A percentile compares a stretch with the other conserved stretches of the same genome.
Evolutionary conservation across 2,888 invertebrate species (phyloP).

Genomic region (Chrysolina americana): DNA sequence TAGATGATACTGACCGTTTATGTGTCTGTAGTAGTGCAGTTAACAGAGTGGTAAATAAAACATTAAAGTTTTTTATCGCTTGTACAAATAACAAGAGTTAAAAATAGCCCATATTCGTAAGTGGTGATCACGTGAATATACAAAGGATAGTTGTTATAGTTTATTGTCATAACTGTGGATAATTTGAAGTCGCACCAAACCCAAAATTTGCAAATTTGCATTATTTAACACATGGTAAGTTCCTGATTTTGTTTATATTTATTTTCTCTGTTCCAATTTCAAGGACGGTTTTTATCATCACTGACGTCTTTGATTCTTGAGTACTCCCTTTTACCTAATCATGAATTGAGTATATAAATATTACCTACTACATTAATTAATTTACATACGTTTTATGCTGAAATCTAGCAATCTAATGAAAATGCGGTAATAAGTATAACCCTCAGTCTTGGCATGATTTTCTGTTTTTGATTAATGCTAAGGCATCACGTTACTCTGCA

Average conservation of each 20-base stretch:
- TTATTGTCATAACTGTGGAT: slow-evolving; percentile 26
- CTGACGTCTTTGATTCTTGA: not conserved
- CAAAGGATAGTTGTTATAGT: slow-evolving; percentile 31
- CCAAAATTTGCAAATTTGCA: slow-evolving; percentile 24
- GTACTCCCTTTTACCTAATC: not conserved
- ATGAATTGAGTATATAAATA: too few relatives aligned
- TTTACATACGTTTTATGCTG: too few relatives aligned
- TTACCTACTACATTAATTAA: too few relatives aligned
- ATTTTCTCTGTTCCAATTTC: not conserved
- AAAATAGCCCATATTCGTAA: slow-evolving; percentile 32
- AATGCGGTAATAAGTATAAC: too few relatives aligned
- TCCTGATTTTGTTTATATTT: slow-evolving; percentile 15
- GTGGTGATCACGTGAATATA: slow-evolving; percentile 34
- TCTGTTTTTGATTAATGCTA: too few relatives aligned
- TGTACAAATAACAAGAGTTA: slow-evolving; percentile 32
- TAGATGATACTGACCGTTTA: slow-evolving; percentile 27
- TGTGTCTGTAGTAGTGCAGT: slow-evolving; percentile 25
- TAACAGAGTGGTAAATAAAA: slow-evolving; percentile 32
- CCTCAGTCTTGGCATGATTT: too few relatives aligned
- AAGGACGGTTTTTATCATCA: slow-evolving; percentile 7
- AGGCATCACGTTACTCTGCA: too few relatives aligned
- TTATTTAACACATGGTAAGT: slow-evolving; percentile 33
- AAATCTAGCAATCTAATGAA: too few relatives aligned
- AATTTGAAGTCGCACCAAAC: slow-evolving; percentile 17
- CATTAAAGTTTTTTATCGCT: slow-evolving; percentile 34